Evolutionary conservation across 2,888 invertebrate species (phyloP).

Genomic region (Hartigia nigra): DNA sequence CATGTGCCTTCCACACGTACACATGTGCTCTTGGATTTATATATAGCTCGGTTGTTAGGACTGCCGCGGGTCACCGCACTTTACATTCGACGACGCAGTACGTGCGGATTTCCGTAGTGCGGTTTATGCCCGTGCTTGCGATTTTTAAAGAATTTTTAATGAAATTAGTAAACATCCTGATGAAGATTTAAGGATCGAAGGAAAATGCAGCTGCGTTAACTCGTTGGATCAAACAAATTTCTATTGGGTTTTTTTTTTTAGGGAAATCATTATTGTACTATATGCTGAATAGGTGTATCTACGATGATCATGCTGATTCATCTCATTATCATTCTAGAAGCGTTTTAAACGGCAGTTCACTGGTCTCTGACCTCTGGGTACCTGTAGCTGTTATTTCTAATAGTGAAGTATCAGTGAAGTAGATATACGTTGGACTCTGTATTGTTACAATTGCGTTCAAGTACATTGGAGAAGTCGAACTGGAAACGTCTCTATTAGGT

Average conservation of each 20-base stretch:
- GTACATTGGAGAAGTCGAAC: not conserved
- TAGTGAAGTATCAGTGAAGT: not conserved
- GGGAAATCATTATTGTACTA: not conserved
- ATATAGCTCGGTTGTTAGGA: slow-evolving; percentile 7
- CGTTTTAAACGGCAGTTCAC: not conserved
- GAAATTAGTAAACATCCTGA: not conserved
- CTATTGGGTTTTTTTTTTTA: not conserved
- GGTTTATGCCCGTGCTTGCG: not conserved
- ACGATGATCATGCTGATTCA: not conserved
- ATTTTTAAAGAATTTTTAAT: not conserved
- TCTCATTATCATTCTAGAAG: not conserved
- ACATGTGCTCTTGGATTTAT: slow-evolving; percentile 5
- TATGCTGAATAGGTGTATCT: not conserved
- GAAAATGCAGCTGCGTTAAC: not conserved
- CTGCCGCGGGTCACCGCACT: slow-evolving; percentile 8
- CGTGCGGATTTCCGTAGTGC: not conserved
- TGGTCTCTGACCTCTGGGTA: not conserved
- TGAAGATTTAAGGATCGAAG: not conserved
- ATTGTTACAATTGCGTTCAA: not conserved
- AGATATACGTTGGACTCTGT: not conserved
- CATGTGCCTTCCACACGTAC: slow-evolving; percentile 1
- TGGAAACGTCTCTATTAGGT: not conserved
- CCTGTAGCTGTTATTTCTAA: not conserved
- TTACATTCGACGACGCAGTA: slow-evolving; percentile 4
- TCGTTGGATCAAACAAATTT: not conserved